These are phyloP conservation scores for Pseudolaguvia tuberculata DNA, from an alignment of 2,113 vertebrate species.

Conservation along the genomic window DNA sequence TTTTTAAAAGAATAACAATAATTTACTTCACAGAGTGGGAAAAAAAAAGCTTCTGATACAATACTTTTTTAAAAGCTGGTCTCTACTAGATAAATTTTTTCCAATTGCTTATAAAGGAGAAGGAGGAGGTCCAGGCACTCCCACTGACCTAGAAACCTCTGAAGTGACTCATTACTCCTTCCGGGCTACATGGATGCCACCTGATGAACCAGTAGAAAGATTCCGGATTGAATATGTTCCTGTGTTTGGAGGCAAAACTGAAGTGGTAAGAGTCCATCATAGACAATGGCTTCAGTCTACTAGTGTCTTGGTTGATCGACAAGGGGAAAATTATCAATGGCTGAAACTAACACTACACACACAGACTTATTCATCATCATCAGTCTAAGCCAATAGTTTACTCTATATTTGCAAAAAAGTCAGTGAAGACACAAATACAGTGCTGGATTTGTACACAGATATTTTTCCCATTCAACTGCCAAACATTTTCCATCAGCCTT, in stretches of 20 bases:
- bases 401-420: neutral
- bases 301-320: neutral
- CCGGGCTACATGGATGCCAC: constrained; percentile 81
- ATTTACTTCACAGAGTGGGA: constrained; percentile 42
- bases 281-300: neutral
- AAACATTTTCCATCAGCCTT: neutral
- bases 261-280: constrained; percentile 71
- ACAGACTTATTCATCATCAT: neutral
- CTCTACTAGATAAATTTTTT: constrained; percentile 30
- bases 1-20: constrained; percentile 36
- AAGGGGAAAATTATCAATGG: neutral
- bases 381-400: neutral
- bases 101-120: constrained; percentile 38
- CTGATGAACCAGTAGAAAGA: constrained; percentile 76
- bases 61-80: constrained; percentile 44
- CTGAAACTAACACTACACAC: neutral
- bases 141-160: constrained; percentile 82
- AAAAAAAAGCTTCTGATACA: constrained; percentile 29
- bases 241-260: constrained; percentile 70
- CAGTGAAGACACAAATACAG: neutral
- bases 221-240: constrained; percentile 81
- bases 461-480: neutral
- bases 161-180: constrained; percentile 86
- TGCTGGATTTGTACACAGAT: neutral
- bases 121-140: constrained; percentile 52